Evolutionary conservation across 2,113 vertebrate genomes (phyloP).

Genomic region (Pitta sordida): DNA sequence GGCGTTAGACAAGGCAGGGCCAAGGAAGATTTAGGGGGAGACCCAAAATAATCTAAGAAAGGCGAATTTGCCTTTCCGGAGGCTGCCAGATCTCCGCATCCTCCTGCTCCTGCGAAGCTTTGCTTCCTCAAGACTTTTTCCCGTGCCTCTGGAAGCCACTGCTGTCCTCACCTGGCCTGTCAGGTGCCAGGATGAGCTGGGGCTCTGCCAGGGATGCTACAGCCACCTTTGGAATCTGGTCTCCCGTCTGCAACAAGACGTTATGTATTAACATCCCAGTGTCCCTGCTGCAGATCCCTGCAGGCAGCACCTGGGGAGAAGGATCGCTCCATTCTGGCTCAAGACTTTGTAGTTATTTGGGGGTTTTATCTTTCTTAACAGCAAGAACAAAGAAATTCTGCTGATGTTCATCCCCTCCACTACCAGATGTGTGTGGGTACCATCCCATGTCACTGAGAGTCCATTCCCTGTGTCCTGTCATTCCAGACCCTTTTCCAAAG

Average conservation of each 20-base stretch:
- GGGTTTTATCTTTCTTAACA: rapidly evolving
- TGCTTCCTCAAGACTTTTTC: background rate
- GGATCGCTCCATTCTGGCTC: background rate
- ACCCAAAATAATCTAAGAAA: slow-evolving; percentile 26
- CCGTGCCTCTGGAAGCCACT: background rate
- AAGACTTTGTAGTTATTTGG: background rate
- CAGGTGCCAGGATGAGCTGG: background rate
- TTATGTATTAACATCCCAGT: background rate
- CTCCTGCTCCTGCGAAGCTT: background rate
- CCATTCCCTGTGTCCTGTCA: background rate
- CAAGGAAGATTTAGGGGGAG: slow-evolving; percentile 15
- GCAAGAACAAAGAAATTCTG: background rate
- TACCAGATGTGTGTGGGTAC: background rate
- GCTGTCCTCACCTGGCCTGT: background rate
- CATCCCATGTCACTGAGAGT: background rate
- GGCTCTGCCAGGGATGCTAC: background rate
- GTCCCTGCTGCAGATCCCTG: background rate
- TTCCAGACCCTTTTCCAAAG: background rate
- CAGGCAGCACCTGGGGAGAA: background rate
- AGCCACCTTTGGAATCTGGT: background rate
- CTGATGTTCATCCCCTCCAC: background rate
- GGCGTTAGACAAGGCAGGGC: background rate
- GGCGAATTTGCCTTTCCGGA: background rate
- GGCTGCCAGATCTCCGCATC: background rate
- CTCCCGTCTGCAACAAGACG: background rate